Percentiles rank a stretch among this genome's conserved stretches.
These are phyloP conservation scores for Axea sp. DNA, from an alignment of 2,888 invertebrate species.

Conservation along the genomic window DNA sequence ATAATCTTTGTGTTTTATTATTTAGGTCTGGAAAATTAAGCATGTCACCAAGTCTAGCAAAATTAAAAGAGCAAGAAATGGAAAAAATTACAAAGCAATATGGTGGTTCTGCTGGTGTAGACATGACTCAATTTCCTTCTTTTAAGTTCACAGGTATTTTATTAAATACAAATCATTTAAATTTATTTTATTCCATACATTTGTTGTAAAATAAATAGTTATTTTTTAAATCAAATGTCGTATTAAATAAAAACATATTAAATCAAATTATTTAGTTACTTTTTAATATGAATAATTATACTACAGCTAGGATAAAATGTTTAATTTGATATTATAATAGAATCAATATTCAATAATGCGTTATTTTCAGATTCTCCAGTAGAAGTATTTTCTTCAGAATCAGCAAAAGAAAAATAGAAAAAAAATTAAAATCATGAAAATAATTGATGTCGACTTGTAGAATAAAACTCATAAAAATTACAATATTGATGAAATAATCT, in stretches of 20 bases:
- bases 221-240: too few species aligned
- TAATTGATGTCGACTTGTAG: constrained; percentile 19
- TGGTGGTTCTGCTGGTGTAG: constrained; percentile 85
- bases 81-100: constrained; percentile 89
- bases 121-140: constrained; percentile 94
- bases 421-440: neutral
- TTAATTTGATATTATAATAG: too few species aligned
- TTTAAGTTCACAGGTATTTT: constrained; percentile 87
- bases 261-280: too few species aligned
- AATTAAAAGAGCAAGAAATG: constrained; percentile 87
- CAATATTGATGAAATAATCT: neutral
- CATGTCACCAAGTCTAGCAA: constrained; percentile 87
- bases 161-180: too few species aligned
- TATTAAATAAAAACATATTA: too few species aligned
- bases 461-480: constrained; percentile 26
- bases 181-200: neutral
- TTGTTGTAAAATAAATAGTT: neutral
- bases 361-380: constrained; percentile 70
- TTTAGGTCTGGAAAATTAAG: constrained; percentile 90
- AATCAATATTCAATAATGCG: constrained; percentile 14
- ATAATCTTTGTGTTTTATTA: too few species aligned
- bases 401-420: neutral
- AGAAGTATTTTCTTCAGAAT: constrained; percentile 28
- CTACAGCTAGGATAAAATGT: too few species aligned
- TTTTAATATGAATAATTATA: too few species aligned